Evolutionary conservation across 2,113 vertebrate species (phyloP), one percentile per base, ranked within the genome.

Genomic region (Hyla sarda): DNA sequence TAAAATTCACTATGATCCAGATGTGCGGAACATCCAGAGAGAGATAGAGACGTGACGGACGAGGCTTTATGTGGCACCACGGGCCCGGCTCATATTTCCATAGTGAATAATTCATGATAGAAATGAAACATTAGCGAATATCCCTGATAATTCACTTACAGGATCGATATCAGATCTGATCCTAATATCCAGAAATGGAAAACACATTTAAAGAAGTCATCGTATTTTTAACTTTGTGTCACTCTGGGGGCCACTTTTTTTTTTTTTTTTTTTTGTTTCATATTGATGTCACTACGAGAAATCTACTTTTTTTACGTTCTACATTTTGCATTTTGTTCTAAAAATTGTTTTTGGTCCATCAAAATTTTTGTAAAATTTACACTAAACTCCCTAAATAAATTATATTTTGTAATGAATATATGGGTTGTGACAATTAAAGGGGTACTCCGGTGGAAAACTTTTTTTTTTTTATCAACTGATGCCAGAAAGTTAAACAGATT

Each of bases 1-100:
- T 81, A 16, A n/a, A 81, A 37, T n/a, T 62, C 32, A 21, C 77
- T 74, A 60, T 21, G 41, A 81, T 73, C 85, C 85, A 87, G 77
- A 87, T 87, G 85, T 85, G 84, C 30, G 28, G 78, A 72, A 48
- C 21, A 13, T 58, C 54, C 25, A 30, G 50, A 14, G 84, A 25
- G 50, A 32, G 19, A 58, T 32, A 41, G n/a, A 30, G 41, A 2
- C 32, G 17, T 37, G 21, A n/a, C 48, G 67, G 67, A 25, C 11
- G 77, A 69, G 19, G 30, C 9, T 11, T 21, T 52, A 48, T 45
- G 60, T 60, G 77, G 32, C 67, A 62, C n/a, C 17, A 47, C 21
- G 19, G 13, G 45, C 37, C 25, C n/a, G 8, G n/a, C 21, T 60
- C 50, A 73, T 32, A 19, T 14, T 47, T 32, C n/a, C 60, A 7